Evolutionary conservation across 2,888 invertebrate species (phyloP), one percentile per base, ranked within the genome.

Genomic region (Palloptera scutellata): DNA sequence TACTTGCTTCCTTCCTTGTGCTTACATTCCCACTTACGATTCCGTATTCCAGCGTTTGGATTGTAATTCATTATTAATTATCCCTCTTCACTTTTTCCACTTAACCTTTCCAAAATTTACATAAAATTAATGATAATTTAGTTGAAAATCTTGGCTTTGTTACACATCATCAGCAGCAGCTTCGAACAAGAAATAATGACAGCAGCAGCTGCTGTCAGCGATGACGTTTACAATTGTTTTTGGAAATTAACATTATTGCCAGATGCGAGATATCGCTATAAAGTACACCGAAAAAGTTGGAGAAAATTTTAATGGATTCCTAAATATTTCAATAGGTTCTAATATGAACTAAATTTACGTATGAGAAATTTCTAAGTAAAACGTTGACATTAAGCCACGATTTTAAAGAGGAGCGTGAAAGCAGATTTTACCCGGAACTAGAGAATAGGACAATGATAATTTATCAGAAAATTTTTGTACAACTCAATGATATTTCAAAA

Each of bases 1-100:
- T 78, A 80, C 83, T 81, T 83, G 81, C 80, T 74, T 73, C 73
- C 74, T 76, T 78, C 79, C 78, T 82, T 69, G 76, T 78, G 77
- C 81, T 83, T 84, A 82, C 83, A 80, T 75, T 79, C 75, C 76
- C 78, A 85, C 84, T 84, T 85, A 85, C 84, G 83, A 75, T 82
- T 82, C 78, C 83, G 78, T 64, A 78, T 77, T 70, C 81, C 82
- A 66, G 80, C 73, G 74, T 81, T 84, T 68, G 83, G 82, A 76
- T 85, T 85, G 72, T 81, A 84, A 72, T 83, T 84, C 82, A 84
- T 83, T 59, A 59, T 75, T 11, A 42, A 15, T 40, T 61, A 48
- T 43, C 9, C 30, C 6, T 30, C 6, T 30, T 12, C 40, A 61
- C 52, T 43, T 45, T 30, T 30, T 30, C 30, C 4, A 19, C 4